Evolutionary conservation across 2,113 vertebrate genomes (phyloP), one percentile per base, ranked within the genome.

Genomic region (Etheostoma spectabile): DNA sequence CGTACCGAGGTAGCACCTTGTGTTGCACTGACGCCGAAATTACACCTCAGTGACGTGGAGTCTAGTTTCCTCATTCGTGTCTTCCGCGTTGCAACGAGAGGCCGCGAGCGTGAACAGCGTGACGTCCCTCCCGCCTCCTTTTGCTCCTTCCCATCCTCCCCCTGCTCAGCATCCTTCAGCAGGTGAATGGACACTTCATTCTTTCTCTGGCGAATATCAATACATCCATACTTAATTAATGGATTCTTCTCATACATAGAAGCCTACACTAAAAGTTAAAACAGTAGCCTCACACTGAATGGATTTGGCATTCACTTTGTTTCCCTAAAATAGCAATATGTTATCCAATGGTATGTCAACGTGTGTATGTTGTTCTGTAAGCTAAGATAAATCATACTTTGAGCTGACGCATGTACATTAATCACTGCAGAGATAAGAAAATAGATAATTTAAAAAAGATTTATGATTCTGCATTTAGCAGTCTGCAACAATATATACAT

Each of bases 41-140:
- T 87, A 88, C 94, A 93, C 94, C 90, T 93, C 90, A 75, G 90
- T 95, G 95, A 95, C 95, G 95, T 94, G 94, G 93, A 94, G 81
- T 1, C 69, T 80, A 83, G 57, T 79, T 88, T 79, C 78, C 76
- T 79, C 76, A 72, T 68, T 57, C 82, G 78, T 78, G 88, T 74
- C 94, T 95, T 94, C 93, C 93, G 94, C 85, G 87, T 93, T 92
- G 80, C 77, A 0, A 61, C 75, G 83, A 27, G 86, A 60, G 87
- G 74, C 69, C 65, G 72, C 64, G 48, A 62, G 77, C 70, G 85
- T 86, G 76, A 56, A 52, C 84, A 59, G 61, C 60, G 82, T 90
- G 80, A 90, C 84, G 89, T 87, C 33, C 5, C 11, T 42, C 15
- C 70, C 70, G 49, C 61, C 68, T 63, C 65, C 63, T 74, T 79